phyloP scores from a whole-genome alignment of 2,113 vertebrate genomes.

The Trematocara marginatum region DNA sequence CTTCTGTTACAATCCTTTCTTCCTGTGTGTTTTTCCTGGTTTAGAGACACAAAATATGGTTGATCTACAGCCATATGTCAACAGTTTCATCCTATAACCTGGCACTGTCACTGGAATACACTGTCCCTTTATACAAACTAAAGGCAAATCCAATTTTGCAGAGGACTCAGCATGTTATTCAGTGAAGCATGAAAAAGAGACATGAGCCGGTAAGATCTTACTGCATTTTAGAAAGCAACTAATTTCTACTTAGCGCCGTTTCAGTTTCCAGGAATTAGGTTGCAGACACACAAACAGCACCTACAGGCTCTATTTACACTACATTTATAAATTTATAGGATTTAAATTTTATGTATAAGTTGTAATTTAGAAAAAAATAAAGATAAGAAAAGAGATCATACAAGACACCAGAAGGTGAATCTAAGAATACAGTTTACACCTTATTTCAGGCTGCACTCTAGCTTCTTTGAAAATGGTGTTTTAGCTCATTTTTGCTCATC shows the following conservation, averaged over 20 bases:
- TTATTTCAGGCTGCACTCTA: neutral
- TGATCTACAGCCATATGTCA: conserved; percentile 14
- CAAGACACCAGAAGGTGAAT: neutral
- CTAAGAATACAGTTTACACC: neutral
- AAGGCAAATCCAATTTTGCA: neutral
- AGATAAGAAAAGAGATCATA: neutral
- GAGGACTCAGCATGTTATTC: neutral
- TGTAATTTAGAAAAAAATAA: neutral
- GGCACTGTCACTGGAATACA: neutral
- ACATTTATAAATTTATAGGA: neutral
- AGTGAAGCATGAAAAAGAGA: neutral
- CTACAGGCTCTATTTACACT: neutral
- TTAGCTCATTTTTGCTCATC: neutral
- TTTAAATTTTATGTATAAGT: neutral
- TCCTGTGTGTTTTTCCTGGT: neutral
- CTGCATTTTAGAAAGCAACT: neutral
- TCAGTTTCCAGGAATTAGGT: neutral
- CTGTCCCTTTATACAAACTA: neutral
- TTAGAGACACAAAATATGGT: neutral
- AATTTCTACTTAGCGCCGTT: neutral
- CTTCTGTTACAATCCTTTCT: conserved; percentile 17
- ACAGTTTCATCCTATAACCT: neutral
- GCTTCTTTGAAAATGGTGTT: neutral
- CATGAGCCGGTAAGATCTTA: neutral
- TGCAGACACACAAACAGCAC: neutral